Percentiles rank a stretch among this genome's conserved stretches.
Conservation (phyloP, 92 coral and sea anemone species). For the Heteractis magnifica region DNA sequence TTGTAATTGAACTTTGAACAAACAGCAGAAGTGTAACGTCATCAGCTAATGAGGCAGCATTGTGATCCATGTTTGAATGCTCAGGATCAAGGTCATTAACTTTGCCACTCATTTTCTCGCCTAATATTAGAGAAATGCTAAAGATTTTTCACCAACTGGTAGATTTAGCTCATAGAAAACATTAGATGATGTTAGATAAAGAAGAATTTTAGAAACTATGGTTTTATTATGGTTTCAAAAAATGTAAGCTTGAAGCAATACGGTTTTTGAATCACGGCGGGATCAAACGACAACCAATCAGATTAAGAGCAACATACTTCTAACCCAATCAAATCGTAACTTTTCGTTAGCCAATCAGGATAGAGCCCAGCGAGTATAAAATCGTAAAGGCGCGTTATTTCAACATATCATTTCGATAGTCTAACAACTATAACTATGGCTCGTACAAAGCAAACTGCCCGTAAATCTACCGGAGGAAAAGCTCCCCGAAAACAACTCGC, state of each 20-base stretch:
- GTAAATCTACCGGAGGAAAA: slow-evolving; percentile 98
- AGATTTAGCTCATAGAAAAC: neutral
- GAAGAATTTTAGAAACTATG: neutral
- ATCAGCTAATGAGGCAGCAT: slow-evolving; percentile 7
- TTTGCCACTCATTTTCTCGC: slow-evolving; percentile 5
- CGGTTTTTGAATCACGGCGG: slow-evolving; percentile 11
- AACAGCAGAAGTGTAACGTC: neutral
- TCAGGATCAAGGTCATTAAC: neutral
- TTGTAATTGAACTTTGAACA: slow-evolving; percentile 7
- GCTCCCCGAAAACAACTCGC: slow-evolving; percentile 98
- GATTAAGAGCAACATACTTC: neutral
- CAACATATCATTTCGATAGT: neutral
- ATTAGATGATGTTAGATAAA: neutral
- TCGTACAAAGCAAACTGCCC: slow-evolving; percentile 97
- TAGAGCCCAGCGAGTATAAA: slow-evolving; percentile 14
- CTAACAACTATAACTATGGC: slow-evolving; percentile 53
- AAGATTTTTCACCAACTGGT: neutral
- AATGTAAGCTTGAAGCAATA: slow-evolving; percentile 19
- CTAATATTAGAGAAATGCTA: neutral
- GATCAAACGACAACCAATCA: slow-evolving; percentile 21
- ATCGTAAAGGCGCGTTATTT: neutral
- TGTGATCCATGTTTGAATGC: slow-evolving; percentile 4
- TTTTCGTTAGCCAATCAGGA: slow-evolving; percentile 23
- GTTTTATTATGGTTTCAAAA: neutral
- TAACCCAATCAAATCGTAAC: slow-evolving; percentile 16